These are phyloP conservation scores for Athalia circularis DNA, from an alignment of 2,888 invertebrate species.

Conservation along the genomic window DNA sequence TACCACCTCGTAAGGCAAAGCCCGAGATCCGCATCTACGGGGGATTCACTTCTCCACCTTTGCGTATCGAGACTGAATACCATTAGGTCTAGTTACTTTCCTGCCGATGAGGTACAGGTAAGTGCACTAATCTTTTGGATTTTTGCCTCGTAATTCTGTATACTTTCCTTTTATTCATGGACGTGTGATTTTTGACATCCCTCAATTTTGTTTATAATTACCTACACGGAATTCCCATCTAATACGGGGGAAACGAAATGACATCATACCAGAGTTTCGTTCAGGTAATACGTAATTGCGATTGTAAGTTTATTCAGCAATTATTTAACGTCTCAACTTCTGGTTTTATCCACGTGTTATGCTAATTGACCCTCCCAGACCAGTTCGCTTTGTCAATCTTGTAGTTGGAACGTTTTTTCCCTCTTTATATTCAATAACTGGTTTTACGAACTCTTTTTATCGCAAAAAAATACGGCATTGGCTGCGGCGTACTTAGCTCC, in stretches of 20 bases:
- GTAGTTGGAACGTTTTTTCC: not conserved
- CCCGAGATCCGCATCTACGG: constrained; percentile 82
- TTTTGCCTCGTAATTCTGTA: not conserved
- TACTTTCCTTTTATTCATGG: not conserved
- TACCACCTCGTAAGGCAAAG: constrained; percentile 79
- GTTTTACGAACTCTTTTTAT: not conserved
- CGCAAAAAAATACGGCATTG: not conserved
- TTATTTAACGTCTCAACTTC: not conserved
- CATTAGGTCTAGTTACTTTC: constrained; percentile 85
- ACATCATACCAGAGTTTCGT: not conserved
- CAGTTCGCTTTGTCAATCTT: not conserved
- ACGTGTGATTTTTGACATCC: not conserved
- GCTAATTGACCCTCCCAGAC: not conserved
- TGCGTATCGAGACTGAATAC: constrained; percentile 87
- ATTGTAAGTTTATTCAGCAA: not conserved
- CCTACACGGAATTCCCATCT: not conserved
- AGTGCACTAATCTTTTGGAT: constrained; percentile 54
- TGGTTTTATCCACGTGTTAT: not conserved
- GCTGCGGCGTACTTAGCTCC: not conserved
- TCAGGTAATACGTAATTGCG: not conserved
- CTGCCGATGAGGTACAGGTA: constrained; percentile 80
- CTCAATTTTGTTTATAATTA: not conserved
- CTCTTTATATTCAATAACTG: not conserved
- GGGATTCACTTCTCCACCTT: constrained; percentile 90
- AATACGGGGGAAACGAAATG: not conserved